A percentile compares a stretch with the other conserved stretches of the same genome.
These are phyloP conservation scores for Halichoeres trimaculatus DNA, from an alignment of 2,113 vertebrate species.

Conservation along the genomic window DNA sequence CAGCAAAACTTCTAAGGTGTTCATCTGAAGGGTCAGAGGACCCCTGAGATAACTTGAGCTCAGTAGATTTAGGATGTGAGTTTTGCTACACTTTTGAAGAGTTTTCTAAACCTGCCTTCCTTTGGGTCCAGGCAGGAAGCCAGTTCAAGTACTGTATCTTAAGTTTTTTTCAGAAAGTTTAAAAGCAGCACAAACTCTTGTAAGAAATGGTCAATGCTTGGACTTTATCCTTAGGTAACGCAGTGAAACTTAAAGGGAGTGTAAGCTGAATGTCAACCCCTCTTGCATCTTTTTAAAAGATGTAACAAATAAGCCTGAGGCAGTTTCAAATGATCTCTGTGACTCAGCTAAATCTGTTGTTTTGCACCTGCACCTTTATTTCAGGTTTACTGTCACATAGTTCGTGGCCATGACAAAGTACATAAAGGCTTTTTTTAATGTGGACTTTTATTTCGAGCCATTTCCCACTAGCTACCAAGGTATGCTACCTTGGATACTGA, in stretches of 20 bases:
- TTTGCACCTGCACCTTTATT: not conserved
- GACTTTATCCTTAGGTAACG: not conserved
- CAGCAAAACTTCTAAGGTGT: not conserved
- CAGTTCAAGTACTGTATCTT: not conserved
- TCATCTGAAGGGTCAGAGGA: conserved; percentile 12
- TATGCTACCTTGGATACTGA: no score
- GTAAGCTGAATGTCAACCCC: no score
- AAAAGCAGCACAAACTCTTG: conserved; percentile 14
- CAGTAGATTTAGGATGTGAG: not conserved
- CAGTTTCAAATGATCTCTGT: no score
- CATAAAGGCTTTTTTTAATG: not conserved
- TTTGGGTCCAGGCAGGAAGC: conserved; percentile 31
- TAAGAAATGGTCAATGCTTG: conserved; percentile 26
- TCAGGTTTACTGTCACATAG: not conserved
- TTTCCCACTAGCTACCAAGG: not conserved
- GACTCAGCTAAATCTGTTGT: not conserved
- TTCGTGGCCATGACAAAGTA: not conserved
- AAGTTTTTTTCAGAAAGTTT: conserved; percentile 1
- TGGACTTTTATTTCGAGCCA: not conserved
- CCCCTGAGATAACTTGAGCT: not conserved
- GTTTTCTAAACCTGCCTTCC: conserved; percentile 35
- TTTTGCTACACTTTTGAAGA: conserved; percentile 32
- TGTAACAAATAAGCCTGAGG: no score
- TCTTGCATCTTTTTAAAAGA: no score
- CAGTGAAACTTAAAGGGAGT: not conserved